Evolutionary conservation across 1,140 invertebrate species (phyloP), one percentile per base, ranked within the genome.

Genomic region (Lethrus apterus): DNA sequence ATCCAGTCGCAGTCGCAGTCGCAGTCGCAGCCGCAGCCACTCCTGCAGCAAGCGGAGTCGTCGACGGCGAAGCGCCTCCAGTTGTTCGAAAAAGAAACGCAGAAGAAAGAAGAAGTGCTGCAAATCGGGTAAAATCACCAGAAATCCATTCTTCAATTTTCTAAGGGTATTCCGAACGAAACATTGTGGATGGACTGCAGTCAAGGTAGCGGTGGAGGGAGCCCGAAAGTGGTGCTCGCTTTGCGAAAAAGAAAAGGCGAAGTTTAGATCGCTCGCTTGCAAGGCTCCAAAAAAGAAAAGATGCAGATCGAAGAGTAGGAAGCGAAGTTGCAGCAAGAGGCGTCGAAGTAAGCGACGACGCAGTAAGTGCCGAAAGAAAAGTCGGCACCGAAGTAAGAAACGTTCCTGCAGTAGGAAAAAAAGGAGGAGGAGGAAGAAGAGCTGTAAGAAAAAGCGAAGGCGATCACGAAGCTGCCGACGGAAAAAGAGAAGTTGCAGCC

Each of bases 111-210:
- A 38, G 19, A n/a, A 2, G 19, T 20, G 17, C 9, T 4, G 17
- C 18, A 10, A 11, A 9, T 18, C 5, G 14, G 42, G 51, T 4
- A 41, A 23, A n/a, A 20, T 49, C 8, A 52, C 51, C 2, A 40
- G 31, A 9, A 52, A 52, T 42, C 51, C 51, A 3, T 52, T 52
- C 36, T 49, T 52, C 23, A 48, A 49, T 30, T 52, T 49, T 17
- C 13, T 52, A n/a, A 41, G 42, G 2, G 5, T 14, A 2, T 52
- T 43, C 32, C 4, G 51, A 17, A 33, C 33, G 9, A 41, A 34
- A 20, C 41, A 48, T 42, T 14, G 31, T 2, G 42, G 31, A 15
- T 30, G 30, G 26, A 41, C 9, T n/a, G 36, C 42, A 0, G 9
- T 31, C 9, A 23, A 49, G 21, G 36, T 48, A 1, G 51, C 51